Percentiles rank a stretch among this genome's conserved stretches.
Evolutionary conservation across 2,113 vertebrate genomes (phyloP).

Genomic region (Lichenostomus cassidix): DNA sequence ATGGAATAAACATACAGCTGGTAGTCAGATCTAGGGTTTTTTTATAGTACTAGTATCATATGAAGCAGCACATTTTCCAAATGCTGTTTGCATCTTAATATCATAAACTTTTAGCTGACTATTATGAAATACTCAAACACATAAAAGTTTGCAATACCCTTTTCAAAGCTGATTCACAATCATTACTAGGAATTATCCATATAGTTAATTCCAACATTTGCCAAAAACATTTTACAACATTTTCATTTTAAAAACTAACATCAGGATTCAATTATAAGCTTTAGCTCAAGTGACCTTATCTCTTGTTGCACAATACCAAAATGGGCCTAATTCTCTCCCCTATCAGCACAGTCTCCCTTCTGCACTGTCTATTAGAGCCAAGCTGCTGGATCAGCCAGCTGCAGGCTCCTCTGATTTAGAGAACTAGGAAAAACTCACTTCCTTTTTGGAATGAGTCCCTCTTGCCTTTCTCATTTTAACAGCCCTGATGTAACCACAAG

Average conservation of each 20-base stretch:
- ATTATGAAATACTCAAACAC: background rate
- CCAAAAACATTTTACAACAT: background rate
- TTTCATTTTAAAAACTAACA: background rate
- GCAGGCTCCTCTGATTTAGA: background rate
- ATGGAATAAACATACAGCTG: background rate
- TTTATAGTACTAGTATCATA: background rate
- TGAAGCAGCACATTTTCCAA: background rate
- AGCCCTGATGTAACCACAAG: background rate
- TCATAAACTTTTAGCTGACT: background rate
- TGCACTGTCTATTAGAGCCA: background rate
- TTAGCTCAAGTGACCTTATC: background rate
- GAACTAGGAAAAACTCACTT: background rate
- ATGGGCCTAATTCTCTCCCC: background rate
- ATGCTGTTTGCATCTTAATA: background rate
- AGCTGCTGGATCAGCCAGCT: constrained; percentile 5
- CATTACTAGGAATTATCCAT: background rate
- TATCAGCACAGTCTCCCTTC: background rate
- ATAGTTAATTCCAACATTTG: background rate
- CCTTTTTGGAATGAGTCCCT: constrained; percentile 13
- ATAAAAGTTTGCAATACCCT: background rate
- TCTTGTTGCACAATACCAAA: background rate
- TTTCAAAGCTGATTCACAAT: background rate
- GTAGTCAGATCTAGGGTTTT: background rate
- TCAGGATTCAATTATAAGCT: background rate
- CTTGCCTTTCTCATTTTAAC: constrained; percentile 6